These are phyloP conservation scores for Hyperoplus lanceolatus DNA, from an alignment of 2,797 vertebrate genomes.

Conservation along the genomic window DNA sequence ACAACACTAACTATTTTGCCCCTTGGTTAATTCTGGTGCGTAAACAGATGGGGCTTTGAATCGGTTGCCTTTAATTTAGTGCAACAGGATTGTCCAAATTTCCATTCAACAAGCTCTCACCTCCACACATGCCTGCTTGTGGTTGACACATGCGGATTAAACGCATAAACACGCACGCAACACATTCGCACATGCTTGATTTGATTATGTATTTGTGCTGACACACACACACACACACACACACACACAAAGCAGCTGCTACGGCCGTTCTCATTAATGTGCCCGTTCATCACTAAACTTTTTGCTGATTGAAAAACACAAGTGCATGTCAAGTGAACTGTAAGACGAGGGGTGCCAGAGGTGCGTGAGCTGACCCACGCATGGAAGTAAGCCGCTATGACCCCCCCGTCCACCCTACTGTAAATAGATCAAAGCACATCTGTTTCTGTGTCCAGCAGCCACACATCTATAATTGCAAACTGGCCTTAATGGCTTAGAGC, in stretches of 20 bases:
- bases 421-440: slow-evolving; percentile 88
- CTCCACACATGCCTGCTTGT: slow-evolving; percentile 63
- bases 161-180: slow-evolving; percentile 28
- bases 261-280: slow-evolving; percentile 6
- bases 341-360: slow-evolving; percentile 79
- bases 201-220: slow-evolving; percentile 6
- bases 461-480: slow-evolving; percentile 85
- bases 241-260: slow-evolving; percentile 27
- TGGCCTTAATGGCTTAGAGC: slow-evolving; percentile 82
- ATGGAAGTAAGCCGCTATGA: slow-evolving; percentile 76
- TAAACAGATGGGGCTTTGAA: slow-evolving; percentile 85
- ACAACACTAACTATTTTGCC: slow-evolving; percentile 86
- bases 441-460: slow-evolving; percentile 83
- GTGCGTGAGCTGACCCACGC: slow-evolving; percentile 80
- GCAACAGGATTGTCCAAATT: slow-evolving; percentile 57
- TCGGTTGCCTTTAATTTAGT: slow-evolving; percentile 74
- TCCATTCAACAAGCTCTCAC: slow-evolving; percentile 72
- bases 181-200: slow-evolving; percentile 30
- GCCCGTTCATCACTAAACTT: slow-evolving; percentile 63
- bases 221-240: slow-evolving; percentile 13
- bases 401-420: slow-evolving; percentile 65
- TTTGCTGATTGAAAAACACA: slow-evolving; percentile 65
- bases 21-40: slow-evolving; percentile 82
- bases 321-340: slow-evolving; percentile 79
- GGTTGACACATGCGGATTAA: slow-evolving; percentile 46